phyloP scores from a whole-genome alignment of 2,888 invertebrate species.

The Herminia tarsipennalis region DNA sequence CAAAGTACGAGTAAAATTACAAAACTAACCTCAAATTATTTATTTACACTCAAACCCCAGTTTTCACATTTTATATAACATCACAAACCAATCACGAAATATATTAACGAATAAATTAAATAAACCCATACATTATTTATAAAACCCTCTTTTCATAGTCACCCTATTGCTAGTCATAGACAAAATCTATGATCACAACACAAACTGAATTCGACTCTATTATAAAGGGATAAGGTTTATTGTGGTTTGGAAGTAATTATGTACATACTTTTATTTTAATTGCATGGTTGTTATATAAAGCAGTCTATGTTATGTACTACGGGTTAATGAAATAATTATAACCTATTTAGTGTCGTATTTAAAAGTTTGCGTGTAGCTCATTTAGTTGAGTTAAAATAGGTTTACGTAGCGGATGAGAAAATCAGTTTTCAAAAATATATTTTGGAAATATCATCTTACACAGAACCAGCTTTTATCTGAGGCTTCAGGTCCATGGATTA shows the following conservation, averaged over 20 bases:
- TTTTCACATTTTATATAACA: conserved; percentile 41
- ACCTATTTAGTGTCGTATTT: neutral
- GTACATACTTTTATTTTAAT: conserved; percentile 18
- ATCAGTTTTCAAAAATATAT: too few species aligned
- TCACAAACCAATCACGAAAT: conserved; percentile 48
- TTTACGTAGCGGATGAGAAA: too few species aligned
- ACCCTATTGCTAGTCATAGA: conserved; percentile 62
- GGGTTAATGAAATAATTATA: conserved; percentile 8
- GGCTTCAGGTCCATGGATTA: too few species aligned
- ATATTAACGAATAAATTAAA: conserved; percentile 52
- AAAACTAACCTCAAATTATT: conserved; percentile 28
- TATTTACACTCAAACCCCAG: conserved; percentile 29
- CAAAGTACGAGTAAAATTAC: conserved; percentile 21
- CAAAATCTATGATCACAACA: conserved; percentile 43
- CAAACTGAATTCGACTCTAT: conserved; percentile 27
- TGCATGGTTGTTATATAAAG: conserved; percentile 27
- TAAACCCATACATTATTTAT: conserved; percentile 41
- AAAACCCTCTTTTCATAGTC: conserved; percentile 44
- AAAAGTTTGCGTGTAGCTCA: too few species aligned
- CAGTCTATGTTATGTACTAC: conserved; percentile 28
- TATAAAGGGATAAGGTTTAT: neutral
- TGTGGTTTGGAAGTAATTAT: neutral
- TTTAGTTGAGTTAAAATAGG: too few species aligned
- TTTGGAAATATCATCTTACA: too few species aligned
- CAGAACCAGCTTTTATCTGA: too few species aligned